A percentile compares a stretch with the other conserved stretches of the same genome.
Evolutionary conservation across 1,140 invertebrate genomes (phyloP).

Genomic region (Nomia melanderi): DNA sequence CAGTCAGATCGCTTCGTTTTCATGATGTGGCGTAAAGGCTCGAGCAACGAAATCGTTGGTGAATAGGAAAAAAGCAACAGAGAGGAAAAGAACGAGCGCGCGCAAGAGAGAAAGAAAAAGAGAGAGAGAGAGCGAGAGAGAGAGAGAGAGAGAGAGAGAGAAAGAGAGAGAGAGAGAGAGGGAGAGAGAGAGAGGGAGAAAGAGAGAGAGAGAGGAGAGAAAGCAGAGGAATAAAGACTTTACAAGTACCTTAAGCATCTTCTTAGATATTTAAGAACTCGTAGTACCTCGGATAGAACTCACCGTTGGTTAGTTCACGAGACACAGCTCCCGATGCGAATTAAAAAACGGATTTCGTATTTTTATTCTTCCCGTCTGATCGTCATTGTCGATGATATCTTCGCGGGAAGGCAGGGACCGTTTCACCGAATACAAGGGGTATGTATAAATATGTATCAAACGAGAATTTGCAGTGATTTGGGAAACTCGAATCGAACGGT

Average conservation of each 20-base stretch:
- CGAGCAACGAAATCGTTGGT: slow-evolving; percentile 21
- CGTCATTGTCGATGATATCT: slow-evolving; percentile 1
- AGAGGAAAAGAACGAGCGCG: slow-evolving; percentile 45
- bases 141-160: slow-evolving; percentile 38
- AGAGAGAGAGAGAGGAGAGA: slow-evolving; percentile 36
- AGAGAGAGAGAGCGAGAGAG: slow-evolving; percentile 37
- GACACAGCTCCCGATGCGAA: slow-evolving; percentile 20
- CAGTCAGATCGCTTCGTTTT: slow-evolving; percentile 28
- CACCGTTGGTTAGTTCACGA: slow-evolving; percentile 31
- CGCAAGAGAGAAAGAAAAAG: slow-evolving; percentile 30
- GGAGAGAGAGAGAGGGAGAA: slow-evolving; percentile 37
- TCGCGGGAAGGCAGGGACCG: background rate
- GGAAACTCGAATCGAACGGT: background rate
- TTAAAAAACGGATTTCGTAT: slow-evolving; percentile 10
- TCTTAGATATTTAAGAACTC: slow-evolving; percentile 62
- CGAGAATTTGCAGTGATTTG: background rate
- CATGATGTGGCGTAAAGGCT: slow-evolving; percentile 40
- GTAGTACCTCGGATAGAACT: slow-evolving; percentile 51
- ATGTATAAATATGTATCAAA: background rate
- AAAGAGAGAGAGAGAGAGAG: slow-evolving; percentile 31
- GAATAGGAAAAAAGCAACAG: slow-evolving; percentile 41
- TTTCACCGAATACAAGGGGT: background rate
- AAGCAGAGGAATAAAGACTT: slow-evolving; percentile 69
- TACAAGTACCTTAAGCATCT: slow-evolving; percentile 76
- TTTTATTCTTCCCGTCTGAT: background rate